Conservation (phyloP, 2,113 vertebrate species). For the Elgaria multicarinata region DNA sequence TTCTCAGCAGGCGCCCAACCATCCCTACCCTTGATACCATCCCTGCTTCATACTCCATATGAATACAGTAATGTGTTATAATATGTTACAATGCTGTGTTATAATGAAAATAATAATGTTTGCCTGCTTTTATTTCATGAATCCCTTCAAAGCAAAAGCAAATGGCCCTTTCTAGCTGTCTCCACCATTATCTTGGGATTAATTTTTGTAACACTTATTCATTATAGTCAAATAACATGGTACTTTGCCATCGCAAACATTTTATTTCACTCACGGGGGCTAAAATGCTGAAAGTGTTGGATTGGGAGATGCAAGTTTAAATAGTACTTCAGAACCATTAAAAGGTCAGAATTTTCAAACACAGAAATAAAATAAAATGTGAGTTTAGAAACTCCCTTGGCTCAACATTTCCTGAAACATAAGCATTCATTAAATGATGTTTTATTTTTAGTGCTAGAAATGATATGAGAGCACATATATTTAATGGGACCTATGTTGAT, state of each 20-base stretch:
- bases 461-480: background rate
- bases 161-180: background rate
- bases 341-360: background rate
- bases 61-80: no score
- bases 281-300: background rate
- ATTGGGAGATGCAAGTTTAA: background rate
- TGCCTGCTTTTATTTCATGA: background rate
- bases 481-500: background rate
- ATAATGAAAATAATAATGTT: background rate
- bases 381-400: background rate
- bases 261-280: background rate
- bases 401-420: background rate
- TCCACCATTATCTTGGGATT: background rate
- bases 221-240: background rate
- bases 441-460: background rate
- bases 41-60: no score
- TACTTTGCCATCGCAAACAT: background rate
- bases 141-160: background rate
- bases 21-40: no score
- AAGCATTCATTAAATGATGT: background rate
- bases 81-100: no score
- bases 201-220: background rate
- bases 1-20: no score
- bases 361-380: background rate
- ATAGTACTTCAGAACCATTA: background rate